A percentile compares a stretch with the other conserved stretches of the same genome.
phyloP scores from a whole-genome alignment of 2,888 invertebrate species.

The Drosophila cracens region DNA sequence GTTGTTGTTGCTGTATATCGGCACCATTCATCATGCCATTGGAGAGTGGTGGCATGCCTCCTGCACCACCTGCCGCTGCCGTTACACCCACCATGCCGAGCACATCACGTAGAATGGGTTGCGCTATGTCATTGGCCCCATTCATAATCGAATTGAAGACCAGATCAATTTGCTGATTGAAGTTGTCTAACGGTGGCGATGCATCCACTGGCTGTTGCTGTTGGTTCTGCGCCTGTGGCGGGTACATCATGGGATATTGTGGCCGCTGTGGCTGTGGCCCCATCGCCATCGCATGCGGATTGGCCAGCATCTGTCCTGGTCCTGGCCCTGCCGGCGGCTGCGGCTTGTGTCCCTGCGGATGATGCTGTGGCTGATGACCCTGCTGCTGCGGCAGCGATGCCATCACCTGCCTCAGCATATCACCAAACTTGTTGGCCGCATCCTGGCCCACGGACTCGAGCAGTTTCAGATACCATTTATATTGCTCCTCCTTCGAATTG shows the following conservation, averaged over 20 bases:
- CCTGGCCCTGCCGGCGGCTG: conserved; percentile 43
- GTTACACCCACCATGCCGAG: conserved; percentile 82
- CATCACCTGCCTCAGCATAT: conserved; percentile 84
- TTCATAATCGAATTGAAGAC: conserved; percentile 85
- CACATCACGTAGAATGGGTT: conserved; percentile 84
- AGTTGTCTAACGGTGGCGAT: conserved; percentile 77
- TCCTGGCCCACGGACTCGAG: conserved; percentile 86
- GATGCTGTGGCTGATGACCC: conserved; percentile 60
- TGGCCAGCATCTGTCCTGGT: conserved; percentile 58
- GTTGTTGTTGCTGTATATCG: conserved; percentile 62
- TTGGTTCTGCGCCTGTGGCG: conserved; percentile 62
- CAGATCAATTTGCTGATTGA: conserved; percentile 85
- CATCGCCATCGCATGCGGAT: conserved; percentile 54
- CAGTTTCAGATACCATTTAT: conserved; percentile 87
- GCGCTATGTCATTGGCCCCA: conserved; percentile 83
- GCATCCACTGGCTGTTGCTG: conserved; percentile 72
- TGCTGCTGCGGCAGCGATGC: conserved; percentile 76
- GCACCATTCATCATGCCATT: conserved; percentile 67
- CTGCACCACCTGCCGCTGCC: conserved; percentile 36
- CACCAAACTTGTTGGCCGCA: conserved; percentile 87
- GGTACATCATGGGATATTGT: conserved; percentile 71
- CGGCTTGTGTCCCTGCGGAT: conserved; percentile 61
- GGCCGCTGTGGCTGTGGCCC: conserved; percentile 69
- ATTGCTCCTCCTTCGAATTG: conserved; percentile 86
- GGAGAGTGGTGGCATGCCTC: conserved; percentile 43